Evolutionary conservation across 2,797 vertebrate species (phyloP).

Genomic region (Sphenopsis melanotis): DNA sequence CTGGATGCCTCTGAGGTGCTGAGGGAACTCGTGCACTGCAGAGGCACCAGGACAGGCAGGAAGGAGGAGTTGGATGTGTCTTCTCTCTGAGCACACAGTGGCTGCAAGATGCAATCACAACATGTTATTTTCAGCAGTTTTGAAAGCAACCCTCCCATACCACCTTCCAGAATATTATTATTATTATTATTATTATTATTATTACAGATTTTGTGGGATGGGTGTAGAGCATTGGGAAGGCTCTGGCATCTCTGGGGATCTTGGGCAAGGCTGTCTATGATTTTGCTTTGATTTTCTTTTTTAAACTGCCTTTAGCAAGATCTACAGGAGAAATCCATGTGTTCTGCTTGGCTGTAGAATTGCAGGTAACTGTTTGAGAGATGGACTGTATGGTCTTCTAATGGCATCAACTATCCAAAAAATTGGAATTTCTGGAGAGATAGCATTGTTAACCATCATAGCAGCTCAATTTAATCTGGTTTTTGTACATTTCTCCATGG

Average conservation of each 20-base stretch:
- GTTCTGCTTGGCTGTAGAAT: background rate
- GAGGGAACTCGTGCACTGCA: accelerated
- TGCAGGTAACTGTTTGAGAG: background rate
- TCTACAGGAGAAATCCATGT: background rate
- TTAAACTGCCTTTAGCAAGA: background rate
- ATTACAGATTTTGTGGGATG: background rate
- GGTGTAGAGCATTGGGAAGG: background rate
- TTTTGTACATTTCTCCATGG: background rate
- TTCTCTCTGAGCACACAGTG: background rate
- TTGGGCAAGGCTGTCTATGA: background rate
- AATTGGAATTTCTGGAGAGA: background rate
- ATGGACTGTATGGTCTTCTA: background rate
- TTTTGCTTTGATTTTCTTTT: background rate
- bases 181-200: background rate
- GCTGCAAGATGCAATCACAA: background rate
- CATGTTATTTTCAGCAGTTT: background rate
- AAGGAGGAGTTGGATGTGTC: background rate
- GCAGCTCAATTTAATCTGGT: background rate
- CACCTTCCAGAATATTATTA: background rate
- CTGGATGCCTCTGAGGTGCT: background rate
- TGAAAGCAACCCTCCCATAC: background rate
- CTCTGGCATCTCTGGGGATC: background rate
- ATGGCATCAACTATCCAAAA: background rate
- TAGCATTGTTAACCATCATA: background rate
- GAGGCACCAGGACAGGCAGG: background rate